Percentiles rank a stretch among this genome's conserved stretches.
Evolutionary conservation across 2,888 invertebrate species (phyloP).

Genomic region (Ectemnius continuus): DNA sequence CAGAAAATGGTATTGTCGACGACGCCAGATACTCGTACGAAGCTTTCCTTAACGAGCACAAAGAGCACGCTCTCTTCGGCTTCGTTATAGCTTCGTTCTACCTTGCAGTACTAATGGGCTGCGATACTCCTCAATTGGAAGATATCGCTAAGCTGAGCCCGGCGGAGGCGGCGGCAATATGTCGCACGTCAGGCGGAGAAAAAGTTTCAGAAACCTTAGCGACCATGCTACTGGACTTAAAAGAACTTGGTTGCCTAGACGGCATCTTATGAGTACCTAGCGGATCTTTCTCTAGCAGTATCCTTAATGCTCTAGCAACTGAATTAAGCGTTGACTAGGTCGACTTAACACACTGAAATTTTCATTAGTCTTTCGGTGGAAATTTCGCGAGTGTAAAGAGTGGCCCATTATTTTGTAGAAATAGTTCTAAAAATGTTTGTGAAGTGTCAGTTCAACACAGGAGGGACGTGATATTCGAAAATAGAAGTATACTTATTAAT

Average conservation of each 20-base stretch:
- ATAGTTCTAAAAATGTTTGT: too few species aligned
- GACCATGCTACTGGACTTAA: conserved; percentile 67
- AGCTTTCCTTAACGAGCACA: conserved; percentile 64
- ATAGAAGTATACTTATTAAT: too few species aligned
- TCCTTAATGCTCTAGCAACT: too few species aligned
- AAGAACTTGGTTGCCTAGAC: conserved; percentile 61
- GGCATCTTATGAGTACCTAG: conserved; percentile 24
- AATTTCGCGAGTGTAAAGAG: too few species aligned
- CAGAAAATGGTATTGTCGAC: conserved; percentile 51
- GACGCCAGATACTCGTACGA: conserved; percentile 62
- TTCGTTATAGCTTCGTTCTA: conserved; percentile 63
- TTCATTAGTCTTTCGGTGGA: too few species aligned
- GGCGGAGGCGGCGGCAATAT: rapidly evolving
- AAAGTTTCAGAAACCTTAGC: conserved; percentile 61
- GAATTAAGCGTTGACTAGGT: too few species aligned
- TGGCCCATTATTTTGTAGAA: too few species aligned
- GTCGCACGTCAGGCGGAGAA: conserved; percentile 58
- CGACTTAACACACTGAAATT: too few species aligned
- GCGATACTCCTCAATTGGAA: rapidly evolving
- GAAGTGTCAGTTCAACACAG: too few species aligned
- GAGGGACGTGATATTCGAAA: too few species aligned
- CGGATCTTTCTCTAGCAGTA: too few species aligned
- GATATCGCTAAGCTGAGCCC: rapidly evolving
- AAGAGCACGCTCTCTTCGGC: conserved; percentile 60
- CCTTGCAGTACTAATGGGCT: conserved; percentile 43